phyloP scores from a whole-genome alignment of 30 jellyfish, hydroid and myxozoan genomes.

The Chironex yamaguchii region DNA sequence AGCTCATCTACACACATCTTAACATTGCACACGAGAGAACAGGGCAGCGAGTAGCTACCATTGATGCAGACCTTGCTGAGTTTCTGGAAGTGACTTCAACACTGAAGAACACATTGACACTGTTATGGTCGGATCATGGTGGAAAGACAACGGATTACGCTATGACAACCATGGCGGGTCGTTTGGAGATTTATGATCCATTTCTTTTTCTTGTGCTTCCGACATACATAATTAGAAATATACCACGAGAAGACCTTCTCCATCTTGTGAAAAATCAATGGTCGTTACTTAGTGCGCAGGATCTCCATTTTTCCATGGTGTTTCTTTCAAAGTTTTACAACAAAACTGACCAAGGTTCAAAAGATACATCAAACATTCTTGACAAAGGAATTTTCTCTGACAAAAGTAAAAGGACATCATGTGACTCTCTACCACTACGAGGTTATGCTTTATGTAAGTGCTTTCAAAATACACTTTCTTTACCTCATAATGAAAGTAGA shows the following conservation, averaged over 20 bases:
- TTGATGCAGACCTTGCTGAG: conserved; percentile 61
- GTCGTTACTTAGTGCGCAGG: conserved; percentile 63
- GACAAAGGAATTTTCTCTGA: conserved; percentile 55
- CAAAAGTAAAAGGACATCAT: conserved; percentile 45
- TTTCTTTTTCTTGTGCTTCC: conserved; percentile 77
- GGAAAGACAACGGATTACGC: conserved; percentile 83
- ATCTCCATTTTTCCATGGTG: conserved; percentile 56
- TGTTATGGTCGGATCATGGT: conserved; percentile 93
- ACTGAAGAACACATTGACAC: conserved; percentile 70
- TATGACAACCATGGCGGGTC: conserved; percentile 74
- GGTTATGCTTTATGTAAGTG: conserved; percentile 84
- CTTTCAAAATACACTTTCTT: neutral
- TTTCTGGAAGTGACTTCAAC: conserved; percentile 14
- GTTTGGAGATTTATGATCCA: conserved; percentile 86
- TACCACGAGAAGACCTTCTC: neutral
- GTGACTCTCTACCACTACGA: conserved; percentile 67
- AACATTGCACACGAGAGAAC: conserved; percentile 91
- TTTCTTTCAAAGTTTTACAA: conserved; percentile 36
- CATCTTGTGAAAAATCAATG: conserved; percentile 60
- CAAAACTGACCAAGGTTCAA: neutral
- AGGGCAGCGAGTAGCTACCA: conserved; percentile 71
- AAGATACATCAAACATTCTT: neutral
- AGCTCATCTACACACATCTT: conserved; percentile 83
- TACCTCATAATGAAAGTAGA: neutral
- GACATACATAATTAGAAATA: neutral